Conservation (phyloP, 2,113 vertebrate species). For the Morone chrysops region DNA sequence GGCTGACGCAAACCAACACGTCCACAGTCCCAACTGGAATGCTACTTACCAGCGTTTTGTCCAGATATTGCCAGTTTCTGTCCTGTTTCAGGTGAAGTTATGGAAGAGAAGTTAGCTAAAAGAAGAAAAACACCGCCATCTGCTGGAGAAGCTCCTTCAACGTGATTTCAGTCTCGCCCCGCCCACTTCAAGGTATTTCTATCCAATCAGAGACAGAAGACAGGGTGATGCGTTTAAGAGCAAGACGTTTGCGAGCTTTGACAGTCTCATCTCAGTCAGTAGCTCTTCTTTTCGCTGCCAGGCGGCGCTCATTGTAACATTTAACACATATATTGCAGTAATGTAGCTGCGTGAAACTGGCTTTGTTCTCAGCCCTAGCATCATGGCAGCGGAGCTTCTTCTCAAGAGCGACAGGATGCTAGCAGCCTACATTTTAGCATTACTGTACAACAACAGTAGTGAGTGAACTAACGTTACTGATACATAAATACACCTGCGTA, state of each 20-base stretch:
- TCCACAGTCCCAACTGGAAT: not conserved
- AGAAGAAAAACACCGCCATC: constrained; percentile 42
- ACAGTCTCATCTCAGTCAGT: not conserved
- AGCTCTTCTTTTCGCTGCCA: not conserved
- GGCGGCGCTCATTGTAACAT: not conserved
- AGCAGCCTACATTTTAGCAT: too few relatives aligned
- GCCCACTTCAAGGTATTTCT: not conserved
- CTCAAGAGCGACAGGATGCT: not conserved
- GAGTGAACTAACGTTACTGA: too few relatives aligned
- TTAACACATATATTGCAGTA: not conserved
- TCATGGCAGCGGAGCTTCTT: not conserved
- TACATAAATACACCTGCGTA: too few relatives aligned
- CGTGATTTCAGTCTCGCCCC: not conserved
- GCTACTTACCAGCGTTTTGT: not conserved
- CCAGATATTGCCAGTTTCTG: too few relatives aligned
- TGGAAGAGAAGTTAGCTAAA: not conserved
- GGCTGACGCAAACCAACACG: not conserved
- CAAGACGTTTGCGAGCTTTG: not conserved
- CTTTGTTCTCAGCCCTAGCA: not conserved
- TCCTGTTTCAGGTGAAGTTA: not conserved
- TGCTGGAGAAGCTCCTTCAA: constrained; percentile 23
- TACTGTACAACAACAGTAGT: too few relatives aligned
- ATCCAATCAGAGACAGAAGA: constrained; percentile 59
- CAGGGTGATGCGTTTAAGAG: constrained; percentile 33
- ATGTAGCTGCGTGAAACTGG: too few relatives aligned